A percentile compares a stretch with the other conserved stretches of the same genome.
Conservation (phyloP, 2,113 vertebrate genomes). For the Zosterops pallidus region DNA sequence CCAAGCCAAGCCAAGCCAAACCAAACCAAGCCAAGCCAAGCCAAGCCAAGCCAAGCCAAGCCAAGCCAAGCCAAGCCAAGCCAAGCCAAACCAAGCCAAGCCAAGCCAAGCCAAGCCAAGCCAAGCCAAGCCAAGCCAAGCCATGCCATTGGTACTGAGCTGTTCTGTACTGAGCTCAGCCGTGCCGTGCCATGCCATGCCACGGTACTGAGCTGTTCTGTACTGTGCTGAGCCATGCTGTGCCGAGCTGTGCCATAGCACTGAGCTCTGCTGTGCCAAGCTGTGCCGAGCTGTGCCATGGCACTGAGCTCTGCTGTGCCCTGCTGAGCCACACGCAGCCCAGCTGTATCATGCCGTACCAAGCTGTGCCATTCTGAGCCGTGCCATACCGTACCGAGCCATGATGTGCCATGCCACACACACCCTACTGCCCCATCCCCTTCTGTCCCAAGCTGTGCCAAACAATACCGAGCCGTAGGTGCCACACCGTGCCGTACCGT, state of each 20-base stretch:
- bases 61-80: no score
- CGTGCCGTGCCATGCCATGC: neutral
- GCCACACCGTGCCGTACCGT: neutral
- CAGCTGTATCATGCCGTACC: neutral
- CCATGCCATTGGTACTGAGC: no score
- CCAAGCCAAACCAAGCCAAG: no score
- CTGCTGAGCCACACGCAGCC: neutral
- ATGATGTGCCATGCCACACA: neutral
- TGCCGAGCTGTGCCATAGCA: neutral
- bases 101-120: no score
- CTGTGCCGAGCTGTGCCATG: neutral
- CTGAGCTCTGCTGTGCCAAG: no score
- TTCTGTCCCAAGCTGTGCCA: neutral
- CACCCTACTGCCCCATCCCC: accelerated
- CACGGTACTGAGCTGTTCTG: no score
- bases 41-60: no score
- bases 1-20: no score
- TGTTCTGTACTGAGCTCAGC: neutral
- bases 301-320: neutral
- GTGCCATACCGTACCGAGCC: accelerated
- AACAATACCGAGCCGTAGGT: no score
- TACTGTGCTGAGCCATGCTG: neutral
- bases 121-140: no score
- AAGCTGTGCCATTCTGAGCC: neutral
- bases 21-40: no score